These are phyloP conservation scores for Limnephilus auricula DNA, from an alignment of 2,888 invertebrate species.

Conservation along the genomic window DNA sequence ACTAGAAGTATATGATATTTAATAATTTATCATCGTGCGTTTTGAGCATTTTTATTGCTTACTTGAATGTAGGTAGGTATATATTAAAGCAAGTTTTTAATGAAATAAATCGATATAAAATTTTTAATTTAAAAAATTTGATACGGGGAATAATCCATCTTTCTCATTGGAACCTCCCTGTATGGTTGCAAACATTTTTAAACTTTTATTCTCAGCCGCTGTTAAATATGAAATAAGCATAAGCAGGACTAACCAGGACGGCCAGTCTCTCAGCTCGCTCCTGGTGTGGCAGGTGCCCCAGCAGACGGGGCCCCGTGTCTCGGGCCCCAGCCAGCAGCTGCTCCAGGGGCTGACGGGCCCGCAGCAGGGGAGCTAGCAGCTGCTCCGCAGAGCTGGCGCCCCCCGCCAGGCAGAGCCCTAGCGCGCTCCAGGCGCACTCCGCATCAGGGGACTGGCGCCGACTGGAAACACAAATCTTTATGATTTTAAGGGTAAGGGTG, in stretches of 20 bases:
- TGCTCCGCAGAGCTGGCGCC: conserved; percentile 73
- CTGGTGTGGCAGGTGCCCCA: conserved; percentile 82
- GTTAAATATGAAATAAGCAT: background rate
- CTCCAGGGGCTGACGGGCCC: conserved; percentile 82
- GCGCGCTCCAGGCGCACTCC: conserved; percentile 69
- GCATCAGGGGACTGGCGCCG: conserved; percentile 79
- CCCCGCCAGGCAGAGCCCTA: conserved; percentile 71
- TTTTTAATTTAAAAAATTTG: too few relatives aligned
- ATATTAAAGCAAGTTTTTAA: too few relatives aligned
- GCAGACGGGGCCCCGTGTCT: conserved; percentile 90
- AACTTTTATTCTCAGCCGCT: too few relatives aligned
- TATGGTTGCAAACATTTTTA: too few relatives aligned
- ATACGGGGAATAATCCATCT: too few relatives aligned
- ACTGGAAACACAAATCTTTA: background rate
- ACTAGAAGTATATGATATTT: too few relatives aligned
- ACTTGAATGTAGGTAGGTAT: too few relatives aligned
- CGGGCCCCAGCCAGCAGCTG: conserved; percentile 93
- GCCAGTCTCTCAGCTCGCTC: conserved; percentile 89
- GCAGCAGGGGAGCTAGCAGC: conserved; percentile 78
- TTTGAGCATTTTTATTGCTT: too few relatives aligned
- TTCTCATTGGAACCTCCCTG: too few relatives aligned
- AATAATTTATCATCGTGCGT: too few relatives aligned
- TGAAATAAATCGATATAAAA: too few relatives aligned
- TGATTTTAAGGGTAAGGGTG: background rate
- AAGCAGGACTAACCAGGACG: conserved; percentile 82